These are phyloP conservation scores for Oophaga sylvatica DNA, from an alignment of 2,797 vertebrate genomes.

Conservation along the genomic window DNA sequence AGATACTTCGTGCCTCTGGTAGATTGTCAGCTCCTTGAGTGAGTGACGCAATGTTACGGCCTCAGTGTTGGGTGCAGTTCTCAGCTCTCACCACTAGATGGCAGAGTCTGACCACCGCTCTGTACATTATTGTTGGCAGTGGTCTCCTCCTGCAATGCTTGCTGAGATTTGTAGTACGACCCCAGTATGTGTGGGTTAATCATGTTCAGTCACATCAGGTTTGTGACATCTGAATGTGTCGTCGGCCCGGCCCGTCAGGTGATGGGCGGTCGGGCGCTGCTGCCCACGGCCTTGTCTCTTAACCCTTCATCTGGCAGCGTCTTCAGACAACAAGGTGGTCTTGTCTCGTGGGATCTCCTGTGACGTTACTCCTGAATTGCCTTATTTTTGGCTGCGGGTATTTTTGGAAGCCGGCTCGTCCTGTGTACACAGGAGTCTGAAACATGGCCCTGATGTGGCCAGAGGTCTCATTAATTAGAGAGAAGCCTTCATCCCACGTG, in stretches of 20 bases:
- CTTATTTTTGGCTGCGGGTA: conserved; percentile 32
- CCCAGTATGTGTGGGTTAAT: no score
- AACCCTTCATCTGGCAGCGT: conserved; percentile 25
- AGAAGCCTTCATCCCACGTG: conserved; percentile 1
- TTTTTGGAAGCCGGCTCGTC: conserved; percentile 38
- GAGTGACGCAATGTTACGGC: neutral
- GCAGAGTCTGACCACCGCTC: neutral
- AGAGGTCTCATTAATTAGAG: conserved; percentile 13
- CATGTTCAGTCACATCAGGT: neutral
- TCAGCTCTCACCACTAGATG: conserved; percentile 19
- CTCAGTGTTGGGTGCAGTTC: neutral
- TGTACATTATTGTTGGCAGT: no score
- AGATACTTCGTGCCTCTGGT: no score
- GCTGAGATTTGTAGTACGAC: neutral
- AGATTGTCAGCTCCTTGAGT: no score
- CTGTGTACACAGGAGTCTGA: conserved; percentile 6
- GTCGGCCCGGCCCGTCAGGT: neutral
- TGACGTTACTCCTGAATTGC: conserved; percentile 24
- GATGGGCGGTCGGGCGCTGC: neutral
- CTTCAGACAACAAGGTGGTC: conserved; percentile 47
- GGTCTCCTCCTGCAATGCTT: neutral
- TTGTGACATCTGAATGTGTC: neutral
- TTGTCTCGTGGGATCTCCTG: conserved; percentile 51
- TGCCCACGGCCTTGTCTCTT: neutral
- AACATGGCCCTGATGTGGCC: conserved; percentile 19